Evolutionary conservation across 1,140 invertebrate species (phyloP).

Genomic region (Orchestia grillus): DNA sequence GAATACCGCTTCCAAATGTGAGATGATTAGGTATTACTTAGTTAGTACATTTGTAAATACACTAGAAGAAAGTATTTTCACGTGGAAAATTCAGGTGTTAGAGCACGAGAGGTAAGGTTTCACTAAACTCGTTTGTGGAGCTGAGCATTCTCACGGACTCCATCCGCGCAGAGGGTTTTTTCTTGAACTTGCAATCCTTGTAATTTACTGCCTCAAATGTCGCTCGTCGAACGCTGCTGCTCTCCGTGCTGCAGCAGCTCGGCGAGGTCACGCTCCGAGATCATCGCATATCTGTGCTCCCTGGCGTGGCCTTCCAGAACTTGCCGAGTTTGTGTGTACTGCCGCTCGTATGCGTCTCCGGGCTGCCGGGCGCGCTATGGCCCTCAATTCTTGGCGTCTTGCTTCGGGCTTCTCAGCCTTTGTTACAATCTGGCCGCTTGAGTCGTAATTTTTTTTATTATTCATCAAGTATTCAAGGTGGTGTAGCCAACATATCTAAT

Average conservation of each 20-base stretch:
- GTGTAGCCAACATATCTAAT: neutral
- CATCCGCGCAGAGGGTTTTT: neutral
- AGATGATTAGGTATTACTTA: neutral
- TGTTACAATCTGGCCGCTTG: neutral
- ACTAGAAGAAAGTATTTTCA: neutral
- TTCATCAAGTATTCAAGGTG: neutral
- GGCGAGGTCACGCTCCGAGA: neutral
- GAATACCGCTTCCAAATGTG: neutral
- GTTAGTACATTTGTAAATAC: neutral
- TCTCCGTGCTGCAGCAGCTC: neutral
- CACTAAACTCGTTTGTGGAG: neutral
- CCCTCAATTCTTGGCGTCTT: neutral
- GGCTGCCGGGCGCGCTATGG: neutral
- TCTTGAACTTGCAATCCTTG: neutral
- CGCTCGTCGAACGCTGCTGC: conserved; percentile 18
- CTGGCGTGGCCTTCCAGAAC: neutral
- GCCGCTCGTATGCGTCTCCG: neutral
- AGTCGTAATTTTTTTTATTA: neutral
- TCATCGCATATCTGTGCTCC: neutral
- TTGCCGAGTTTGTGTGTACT: neutral
- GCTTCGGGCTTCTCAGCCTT: neutral
- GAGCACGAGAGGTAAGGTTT: neutral
- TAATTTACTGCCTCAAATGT: conserved; percentile 17
- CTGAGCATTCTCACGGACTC: neutral
- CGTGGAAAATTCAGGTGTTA: neutral